Percentiles rank a stretch among this genome's conserved stretches.
phyloP scores from a whole-genome alignment of 2,797 vertebrate genomes.

The Sebastes flavidus region DNA sequence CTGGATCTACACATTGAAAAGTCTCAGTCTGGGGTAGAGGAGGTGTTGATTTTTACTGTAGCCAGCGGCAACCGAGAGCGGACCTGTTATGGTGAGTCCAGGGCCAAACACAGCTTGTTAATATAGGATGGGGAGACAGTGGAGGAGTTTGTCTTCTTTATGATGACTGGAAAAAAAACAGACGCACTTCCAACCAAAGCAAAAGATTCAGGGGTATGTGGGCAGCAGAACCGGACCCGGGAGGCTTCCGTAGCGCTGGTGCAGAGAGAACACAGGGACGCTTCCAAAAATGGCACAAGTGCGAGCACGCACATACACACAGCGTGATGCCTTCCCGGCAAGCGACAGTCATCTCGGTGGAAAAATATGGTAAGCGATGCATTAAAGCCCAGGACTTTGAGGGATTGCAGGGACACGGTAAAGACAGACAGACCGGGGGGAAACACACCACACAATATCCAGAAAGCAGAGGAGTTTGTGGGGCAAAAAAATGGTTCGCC shows the following conservation, averaged over 20 bases:
- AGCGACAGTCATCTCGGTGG: slow-evolving; percentile 73
- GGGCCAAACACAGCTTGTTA: slow-evolving; percentile 70
- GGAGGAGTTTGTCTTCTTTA: slow-evolving; percentile 72
- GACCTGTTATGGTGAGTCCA: slow-evolving; percentile 40
- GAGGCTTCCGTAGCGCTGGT: slow-evolving; percentile 72
- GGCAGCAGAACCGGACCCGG: slow-evolving; percentile 68
- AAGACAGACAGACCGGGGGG: slow-evolving; percentile 41
- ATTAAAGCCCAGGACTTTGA: slow-evolving; percentile 70
- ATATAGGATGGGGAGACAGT: slow-evolving; percentile 65
- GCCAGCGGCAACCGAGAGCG: slow-evolving; percentile 64
- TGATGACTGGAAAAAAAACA: slow-evolving; percentile 71
- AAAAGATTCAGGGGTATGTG: slow-evolving; percentile 52
- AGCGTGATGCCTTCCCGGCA: slow-evolving; percentile 71
- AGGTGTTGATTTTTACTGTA: slow-evolving; percentile 77
- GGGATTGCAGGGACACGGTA: slow-evolving; percentile 64
- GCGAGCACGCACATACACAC: slow-evolving; percentile 51
- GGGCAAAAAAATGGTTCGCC: slow-evolving; percentile 18
- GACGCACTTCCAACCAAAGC: slow-evolving; percentile 73
- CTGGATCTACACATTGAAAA: slow-evolving; percentile 67
- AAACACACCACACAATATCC: slow-evolving; percentile 46
- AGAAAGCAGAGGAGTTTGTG: slow-evolving; percentile 31
- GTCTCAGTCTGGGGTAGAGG: slow-evolving; percentile 57
- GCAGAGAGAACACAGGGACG: slow-evolving; percentile 71
- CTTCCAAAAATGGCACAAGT: slow-evolving; percentile 72
- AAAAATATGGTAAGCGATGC: slow-evolving; percentile 74